Conservation (phyloP, 2,888 invertebrate species). For the Ectropis crepuscularia region DNA sequence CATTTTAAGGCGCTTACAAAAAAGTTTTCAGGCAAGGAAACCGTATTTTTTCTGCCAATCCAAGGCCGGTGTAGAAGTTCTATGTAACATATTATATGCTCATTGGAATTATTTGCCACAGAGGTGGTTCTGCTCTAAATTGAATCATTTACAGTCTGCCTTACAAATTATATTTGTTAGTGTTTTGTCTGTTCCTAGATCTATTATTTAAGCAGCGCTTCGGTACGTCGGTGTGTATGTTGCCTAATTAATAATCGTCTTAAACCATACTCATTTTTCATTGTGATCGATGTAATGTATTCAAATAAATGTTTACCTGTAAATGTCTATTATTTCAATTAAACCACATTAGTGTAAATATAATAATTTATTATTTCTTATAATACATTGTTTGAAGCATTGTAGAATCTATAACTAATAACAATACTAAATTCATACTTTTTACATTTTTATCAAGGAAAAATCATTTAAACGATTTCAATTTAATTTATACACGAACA, state of each 20-base stretch:
- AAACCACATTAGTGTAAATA: slow-evolving; percentile 52
- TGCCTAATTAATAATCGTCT: neutral
- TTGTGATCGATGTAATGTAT: slow-evolving; percentile 22
- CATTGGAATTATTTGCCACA: too few species aligned
- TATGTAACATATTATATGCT: too few species aligned
- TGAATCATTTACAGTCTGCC: too few species aligned
- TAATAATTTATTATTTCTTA: slow-evolving; percentile 56
- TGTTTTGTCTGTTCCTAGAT: too few species aligned
- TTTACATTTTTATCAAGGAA: slow-evolving; percentile 25
- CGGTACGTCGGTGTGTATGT: neutral
- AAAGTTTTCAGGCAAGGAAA: too few species aligned
- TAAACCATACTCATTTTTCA: slow-evolving; percentile 12
- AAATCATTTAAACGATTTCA: slow-evolving; percentile 20
- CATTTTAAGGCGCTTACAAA: too few species aligned
- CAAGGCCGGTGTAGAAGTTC: too few species aligned
- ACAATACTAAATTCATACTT: slow-evolving; percentile 42
- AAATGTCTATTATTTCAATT: slow-evolving; percentile 13
- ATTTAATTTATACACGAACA: slow-evolving; percentile 14
- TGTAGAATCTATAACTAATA: slow-evolving; percentile 49
- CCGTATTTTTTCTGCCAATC: too few species aligned
- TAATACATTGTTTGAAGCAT: slow-evolving; percentile 53
- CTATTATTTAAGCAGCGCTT: too few species aligned
- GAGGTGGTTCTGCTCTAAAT: too few species aligned
- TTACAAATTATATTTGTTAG: too few species aligned
- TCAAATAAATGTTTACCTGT: slow-evolving; percentile 16